Percentiles rank a stretch among this genome's conserved stretches.
These are phyloP conservation scores for Coturnix japonica DNA, from an alignment of 2,113 vertebrate genomes.

Conservation along the genomic window DNA sequence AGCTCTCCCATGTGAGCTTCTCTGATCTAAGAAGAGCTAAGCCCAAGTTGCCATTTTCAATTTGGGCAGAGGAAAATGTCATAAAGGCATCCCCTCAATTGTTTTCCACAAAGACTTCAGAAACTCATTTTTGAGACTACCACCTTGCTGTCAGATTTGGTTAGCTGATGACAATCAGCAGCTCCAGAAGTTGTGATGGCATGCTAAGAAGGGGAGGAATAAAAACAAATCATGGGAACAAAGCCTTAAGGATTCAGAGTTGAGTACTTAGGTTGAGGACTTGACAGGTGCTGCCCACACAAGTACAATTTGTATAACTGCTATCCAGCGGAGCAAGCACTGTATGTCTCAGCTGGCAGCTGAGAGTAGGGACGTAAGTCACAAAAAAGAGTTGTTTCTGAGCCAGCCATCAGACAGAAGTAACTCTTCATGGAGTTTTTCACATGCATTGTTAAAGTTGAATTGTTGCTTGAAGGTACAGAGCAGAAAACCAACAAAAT, in stretches of 20 bases:
- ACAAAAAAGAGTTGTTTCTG: slow-evolving; percentile 42
- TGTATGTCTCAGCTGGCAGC: slow-evolving; percentile 13
- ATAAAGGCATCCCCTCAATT: background rate
- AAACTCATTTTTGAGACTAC: background rate
- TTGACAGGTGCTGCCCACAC: slow-evolving; percentile 68
- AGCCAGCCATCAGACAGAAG: slow-evolving; percentile 51
- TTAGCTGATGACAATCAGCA: slow-evolving; percentile 32
- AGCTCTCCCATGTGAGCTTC: background rate
- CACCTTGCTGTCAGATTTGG: slow-evolving; percentile 29
- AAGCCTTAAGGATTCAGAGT: background rate
- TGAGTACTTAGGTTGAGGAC: slow-evolving; percentile 9
- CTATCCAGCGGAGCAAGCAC: slow-evolving; percentile 42
- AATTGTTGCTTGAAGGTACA: slow-evolving; percentile 62
- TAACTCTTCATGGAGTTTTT: slow-evolving; percentile 48
- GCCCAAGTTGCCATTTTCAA: background rate
- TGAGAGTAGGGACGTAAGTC: slow-evolving; percentile 8
- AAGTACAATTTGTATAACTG: slow-evolving; percentile 40
- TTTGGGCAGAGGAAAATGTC: background rate
- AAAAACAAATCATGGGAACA: slow-evolving; percentile 45
- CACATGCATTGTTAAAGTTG: slow-evolving; percentile 58
- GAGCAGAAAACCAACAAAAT: slow-evolving; percentile 60
- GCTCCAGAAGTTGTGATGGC: slow-evolving; percentile 10
- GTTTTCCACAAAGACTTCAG: background rate
- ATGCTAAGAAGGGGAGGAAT: background rate
- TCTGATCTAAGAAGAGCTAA: background rate